Conservation (phyloP, 2,888 invertebrate genomes). For the Nephrotoma guestfalica region DNA sequence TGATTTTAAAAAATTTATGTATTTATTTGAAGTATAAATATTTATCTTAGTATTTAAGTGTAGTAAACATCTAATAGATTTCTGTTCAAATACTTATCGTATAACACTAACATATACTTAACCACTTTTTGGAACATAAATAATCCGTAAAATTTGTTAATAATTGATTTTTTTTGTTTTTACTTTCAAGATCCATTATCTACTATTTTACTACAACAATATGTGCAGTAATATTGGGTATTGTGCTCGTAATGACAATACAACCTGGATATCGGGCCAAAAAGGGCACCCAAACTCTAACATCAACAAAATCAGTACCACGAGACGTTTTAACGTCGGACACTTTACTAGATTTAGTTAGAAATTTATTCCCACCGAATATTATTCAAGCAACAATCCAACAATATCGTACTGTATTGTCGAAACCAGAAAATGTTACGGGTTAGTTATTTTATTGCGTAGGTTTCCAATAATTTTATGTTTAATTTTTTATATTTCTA, state of each 20-base stretch:
- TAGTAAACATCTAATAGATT: too few species aligned
- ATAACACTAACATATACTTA: not conserved
- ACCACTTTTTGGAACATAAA: not conserved
- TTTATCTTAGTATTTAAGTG: too few species aligned
- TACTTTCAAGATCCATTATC: slow-evolving; percentile 54
- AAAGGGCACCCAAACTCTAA: slow-evolving; percentile 34
- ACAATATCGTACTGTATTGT: not conserved
- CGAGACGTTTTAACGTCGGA: slow-evolving; percentile 69
- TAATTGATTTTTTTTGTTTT: slow-evolving; percentile 5
- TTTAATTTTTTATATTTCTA: not conserved
- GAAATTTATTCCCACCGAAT: slow-evolving; percentile 89
- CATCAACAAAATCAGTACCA: slow-evolving; percentile 31
- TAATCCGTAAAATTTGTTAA: not conserved
- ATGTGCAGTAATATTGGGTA: slow-evolving; percentile 80
- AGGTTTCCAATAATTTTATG: not conserved
- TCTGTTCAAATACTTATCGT: too few species aligned
- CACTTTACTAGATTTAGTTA: slow-evolving; percentile 79
- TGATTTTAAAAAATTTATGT: too few species aligned
- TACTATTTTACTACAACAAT: slow-evolving; percentile 89
- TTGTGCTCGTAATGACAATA: slow-evolving; percentile 77
- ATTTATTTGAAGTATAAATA: too few species aligned
- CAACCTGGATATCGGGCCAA: slow-evolving; percentile 54
- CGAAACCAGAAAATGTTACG: not conserved
- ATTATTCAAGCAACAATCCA: slow-evolving; percentile 69
- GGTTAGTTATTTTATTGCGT: not conserved